phyloP scores from a whole-genome alignment of 2,888 invertebrate genomes.

The Synanthedon formicaeformis region DNA sequence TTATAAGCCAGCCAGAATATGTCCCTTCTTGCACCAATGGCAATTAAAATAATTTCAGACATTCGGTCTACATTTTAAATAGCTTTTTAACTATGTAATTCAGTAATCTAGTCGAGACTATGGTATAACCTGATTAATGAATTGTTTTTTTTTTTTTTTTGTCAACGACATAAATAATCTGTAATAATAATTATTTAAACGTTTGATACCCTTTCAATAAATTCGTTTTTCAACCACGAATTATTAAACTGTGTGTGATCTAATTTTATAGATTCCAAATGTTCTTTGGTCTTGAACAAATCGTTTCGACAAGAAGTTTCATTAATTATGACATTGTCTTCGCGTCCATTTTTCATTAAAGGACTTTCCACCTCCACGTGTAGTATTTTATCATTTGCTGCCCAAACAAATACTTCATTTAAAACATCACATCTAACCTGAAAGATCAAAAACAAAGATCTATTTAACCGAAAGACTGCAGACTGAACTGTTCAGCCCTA shows the following conservation, averaged over 20 bases:
- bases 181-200: too few species aligned
- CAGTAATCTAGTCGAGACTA: too few species aligned
- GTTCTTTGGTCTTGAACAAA: slow-evolving; percentile 12
- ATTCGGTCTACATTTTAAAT: too few species aligned
- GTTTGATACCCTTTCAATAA: slow-evolving; percentile 36
- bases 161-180: too few species aligned
- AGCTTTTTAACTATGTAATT: too few species aligned
- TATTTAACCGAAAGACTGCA: too few species aligned
- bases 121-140: too few species aligned
- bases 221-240: slow-evolving; percentile 52
- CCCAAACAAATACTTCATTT: slow-evolving; percentile 44
- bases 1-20: too few species aligned
- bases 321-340: slow-evolving; percentile 26
- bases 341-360: slow-evolving; percentile 15
- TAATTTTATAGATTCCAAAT: slow-evolving; percentile 23
- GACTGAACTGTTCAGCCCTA: too few species aligned
- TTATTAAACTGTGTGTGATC: slow-evolving; percentile 43
- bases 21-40: too few species aligned
- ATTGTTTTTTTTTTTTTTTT: too few species aligned
- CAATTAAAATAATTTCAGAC: too few species aligned
- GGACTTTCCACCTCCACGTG: slow-evolving; percentile 45
- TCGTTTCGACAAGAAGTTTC: slow-evolving; percentile 15
- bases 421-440: slow-evolving; percentile 36
- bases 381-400: slow-evolving; percentile 42
- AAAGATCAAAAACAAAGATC: background rate